Evolutionary conservation across 2,113 vertebrate genomes (phyloP).

Genomic region (Tragelaphus scriptus): DNA sequence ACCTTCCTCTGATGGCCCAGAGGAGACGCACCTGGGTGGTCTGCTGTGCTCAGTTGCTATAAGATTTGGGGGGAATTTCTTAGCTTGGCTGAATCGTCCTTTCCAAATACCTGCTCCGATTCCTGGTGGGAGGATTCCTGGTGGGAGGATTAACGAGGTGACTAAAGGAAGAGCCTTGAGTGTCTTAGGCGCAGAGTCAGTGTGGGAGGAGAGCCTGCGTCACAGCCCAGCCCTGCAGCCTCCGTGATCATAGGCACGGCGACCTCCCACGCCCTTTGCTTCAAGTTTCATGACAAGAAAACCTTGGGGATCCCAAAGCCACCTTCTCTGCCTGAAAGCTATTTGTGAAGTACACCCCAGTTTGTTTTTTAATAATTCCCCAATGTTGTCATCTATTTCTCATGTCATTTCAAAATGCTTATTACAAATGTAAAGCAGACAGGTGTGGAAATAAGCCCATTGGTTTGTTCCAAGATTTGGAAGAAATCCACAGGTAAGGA

Average conservation of each 20-base stretch:
- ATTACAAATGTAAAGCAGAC: neutral
- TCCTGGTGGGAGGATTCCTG: no score
- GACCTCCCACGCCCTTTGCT: neutral
- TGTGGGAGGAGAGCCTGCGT: neutral
- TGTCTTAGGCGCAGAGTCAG: accelerated
- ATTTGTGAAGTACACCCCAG: neutral
- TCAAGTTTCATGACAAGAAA: neutral
- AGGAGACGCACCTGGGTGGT: accelerated
- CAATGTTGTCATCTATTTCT: neutral
- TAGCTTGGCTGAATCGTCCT: neutral
- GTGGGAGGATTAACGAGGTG: neutral
- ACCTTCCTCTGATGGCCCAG: no score
- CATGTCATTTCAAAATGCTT: neutral
- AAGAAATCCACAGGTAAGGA: neutral
- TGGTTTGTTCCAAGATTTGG: neutral
- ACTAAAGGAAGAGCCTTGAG: neutral
- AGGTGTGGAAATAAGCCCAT: neutral
- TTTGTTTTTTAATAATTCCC: neutral
- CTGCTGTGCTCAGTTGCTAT: no score
- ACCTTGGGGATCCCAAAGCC: neutral
- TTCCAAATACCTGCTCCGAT: neutral
- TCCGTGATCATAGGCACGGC: accelerated
- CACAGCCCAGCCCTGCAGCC: neutral
- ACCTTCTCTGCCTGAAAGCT: neutral
- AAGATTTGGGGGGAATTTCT: neutral